A percentile compares a stretch with the other conserved stretches of the same genome.
phyloP scores from a whole-genome alignment of 2,888 invertebrate genomes.

The Drosophila testacea region DNA sequence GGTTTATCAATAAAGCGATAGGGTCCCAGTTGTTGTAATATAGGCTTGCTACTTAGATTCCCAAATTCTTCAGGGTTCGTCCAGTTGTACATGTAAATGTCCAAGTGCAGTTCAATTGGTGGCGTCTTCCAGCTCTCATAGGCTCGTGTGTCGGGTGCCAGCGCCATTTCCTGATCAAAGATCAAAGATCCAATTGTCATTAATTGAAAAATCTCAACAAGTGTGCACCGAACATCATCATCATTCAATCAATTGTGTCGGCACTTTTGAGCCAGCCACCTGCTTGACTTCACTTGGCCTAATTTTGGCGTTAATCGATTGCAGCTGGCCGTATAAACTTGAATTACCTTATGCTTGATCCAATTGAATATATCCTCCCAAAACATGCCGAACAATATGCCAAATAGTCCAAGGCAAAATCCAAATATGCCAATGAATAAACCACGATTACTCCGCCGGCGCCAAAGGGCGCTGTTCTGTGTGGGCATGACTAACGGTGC shows the following conservation, averaged over 20 bases:
- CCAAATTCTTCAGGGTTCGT: constrained; percentile 90
- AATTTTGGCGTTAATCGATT: constrained; percentile 54
- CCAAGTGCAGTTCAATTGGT: constrained; percentile 88
- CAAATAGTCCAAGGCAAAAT: constrained; percentile 76
- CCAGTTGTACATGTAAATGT: constrained; percentile 92
- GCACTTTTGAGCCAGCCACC: constrained; percentile 59
- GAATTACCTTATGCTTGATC: constrained; percentile 83
- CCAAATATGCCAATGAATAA: constrained; percentile 77
- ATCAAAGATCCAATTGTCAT: constrained; percentile 60
- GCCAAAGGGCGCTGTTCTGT: constrained; percentile 70
- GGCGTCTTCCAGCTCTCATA: constrained; percentile 90
- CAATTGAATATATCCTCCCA: constrained; percentile 84
- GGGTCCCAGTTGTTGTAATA: constrained; percentile 87
- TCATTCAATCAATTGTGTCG: constrained; percentile 53
- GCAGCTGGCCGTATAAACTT: constrained; percentile 56
- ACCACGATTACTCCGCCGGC: constrained; percentile 69
- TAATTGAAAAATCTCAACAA: constrained; percentile 67
- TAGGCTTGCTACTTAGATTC: constrained; percentile 87
- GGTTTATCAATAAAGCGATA: constrained; percentile 89
- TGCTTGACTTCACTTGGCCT: constrained; percentile 19
- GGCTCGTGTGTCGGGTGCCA: constrained; percentile 87
- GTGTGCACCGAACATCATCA: constrained; percentile 30
- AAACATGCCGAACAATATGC: constrained; percentile 83
- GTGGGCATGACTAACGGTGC: constrained; percentile 72
- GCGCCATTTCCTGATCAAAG: constrained; percentile 87